Conservation (phyloP, 2,113 vertebrate species). For the Alosa alosa region DNA sequence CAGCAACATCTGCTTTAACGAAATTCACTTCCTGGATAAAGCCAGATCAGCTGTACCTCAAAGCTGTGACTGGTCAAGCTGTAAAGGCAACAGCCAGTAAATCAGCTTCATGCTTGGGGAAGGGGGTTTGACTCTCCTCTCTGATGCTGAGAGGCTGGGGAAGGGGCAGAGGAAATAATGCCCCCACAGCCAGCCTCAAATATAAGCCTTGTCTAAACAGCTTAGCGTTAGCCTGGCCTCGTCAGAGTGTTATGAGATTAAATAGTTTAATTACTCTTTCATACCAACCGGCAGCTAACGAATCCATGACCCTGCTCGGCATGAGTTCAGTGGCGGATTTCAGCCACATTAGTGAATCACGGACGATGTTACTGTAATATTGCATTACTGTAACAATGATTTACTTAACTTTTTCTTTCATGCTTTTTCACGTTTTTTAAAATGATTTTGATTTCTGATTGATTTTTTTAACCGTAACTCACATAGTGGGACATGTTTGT, state of each 20-base stretch:
- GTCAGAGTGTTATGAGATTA: slow-evolving; percentile 33
- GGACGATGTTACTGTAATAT: background rate
- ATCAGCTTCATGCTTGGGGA: background rate
- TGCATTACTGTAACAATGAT: background rate
- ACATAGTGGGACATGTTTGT: no score
- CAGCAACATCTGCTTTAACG: background rate
- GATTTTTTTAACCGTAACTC: no score
- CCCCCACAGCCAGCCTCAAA: background rate
- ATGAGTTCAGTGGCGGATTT: background rate
- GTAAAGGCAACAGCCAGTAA: background rate
- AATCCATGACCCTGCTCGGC: slow-evolving; percentile 35
- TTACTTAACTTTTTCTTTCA: background rate
- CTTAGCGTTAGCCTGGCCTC: background rate
- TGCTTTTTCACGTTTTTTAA: no score
- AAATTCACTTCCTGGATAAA: background rate
- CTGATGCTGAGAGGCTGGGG: background rate
- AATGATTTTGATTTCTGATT: background rate
- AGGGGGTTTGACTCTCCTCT: background rate
- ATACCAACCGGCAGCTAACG: slow-evolving; percentile 41
- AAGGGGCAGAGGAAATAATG: background rate
- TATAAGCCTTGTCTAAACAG: slow-evolving; percentile 10
- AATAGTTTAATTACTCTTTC: slow-evolving; percentile 45
- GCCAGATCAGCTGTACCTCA: background rate
- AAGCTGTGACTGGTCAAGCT: background rate
- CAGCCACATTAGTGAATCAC: background rate